Evolutionary conservation across 2,113 vertebrate genomes (phyloP), one percentile per base, ranked within the genome.

Genomic region (Eptatretus burgeri): DNA sequence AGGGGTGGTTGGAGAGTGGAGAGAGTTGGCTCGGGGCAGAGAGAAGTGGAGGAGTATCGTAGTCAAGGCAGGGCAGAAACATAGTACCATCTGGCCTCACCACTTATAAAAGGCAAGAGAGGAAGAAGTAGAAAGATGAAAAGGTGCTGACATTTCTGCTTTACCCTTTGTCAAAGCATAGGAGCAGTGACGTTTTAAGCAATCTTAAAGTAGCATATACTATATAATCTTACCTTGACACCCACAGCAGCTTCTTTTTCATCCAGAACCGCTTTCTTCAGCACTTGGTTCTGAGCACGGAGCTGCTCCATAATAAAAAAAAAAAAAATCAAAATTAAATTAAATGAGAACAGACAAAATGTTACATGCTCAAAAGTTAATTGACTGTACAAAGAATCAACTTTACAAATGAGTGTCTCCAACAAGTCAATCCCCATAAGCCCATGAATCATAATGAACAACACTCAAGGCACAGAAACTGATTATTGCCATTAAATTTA

Each of bases 251-350:
- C 85, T 11, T 82, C 83, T 73, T 98, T 88, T 67, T 98, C 91
- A 74, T 98, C 91, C 67, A 98, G 80, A 27, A 98, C 91, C 5
- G 77, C 91, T 68, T 94, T 98, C 72, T 96, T 98, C 71, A 98
- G 68, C 17, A 98, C 91, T 73, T 98, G 91, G 72, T 98, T 95
- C 76, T 98, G 91, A 67, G 91, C 91, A 19, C 91, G 79, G 70
- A 98, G 85, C 91, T 94, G 74, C 63, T 41, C 27, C 27, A 7
- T 41, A 41, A 41, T 41, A 41, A 41, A 41, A 41, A 41, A 41
- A 41, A 41, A 41, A 41, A 41, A 41, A 41, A 41, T 41, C 27
- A 41, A 41, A 41, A 41, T 41, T 41, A 41, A 41, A 41, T 41
- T 41, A 41, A 41, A 41, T 41, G 7, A 41, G 27, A 7, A 41